Percentiles rank a stretch among this genome's conserved stretches.
These are phyloP conservation scores for Oryzaephilus surinamensis DNA, from an alignment of 1,140 invertebrate species.

Conservation along the genomic window DNA sequence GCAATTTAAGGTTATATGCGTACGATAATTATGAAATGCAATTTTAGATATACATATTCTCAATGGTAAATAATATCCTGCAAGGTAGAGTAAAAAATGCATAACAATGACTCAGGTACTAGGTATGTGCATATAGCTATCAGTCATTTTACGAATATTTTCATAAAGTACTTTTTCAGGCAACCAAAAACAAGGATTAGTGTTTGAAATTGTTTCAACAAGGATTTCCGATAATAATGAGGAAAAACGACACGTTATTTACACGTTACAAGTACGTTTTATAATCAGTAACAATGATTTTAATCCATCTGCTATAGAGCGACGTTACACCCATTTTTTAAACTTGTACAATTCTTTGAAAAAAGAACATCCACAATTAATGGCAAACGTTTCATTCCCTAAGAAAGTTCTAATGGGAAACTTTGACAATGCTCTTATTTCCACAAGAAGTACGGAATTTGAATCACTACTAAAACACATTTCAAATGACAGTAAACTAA, in stretches of 20 bases:
- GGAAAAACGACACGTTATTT: constrained; percentile 52
- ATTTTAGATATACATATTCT: too few species aligned
- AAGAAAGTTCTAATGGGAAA: constrained; percentile 65
- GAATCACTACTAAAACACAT: constrained; percentile 54
- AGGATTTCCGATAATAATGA: constrained; percentile 38
- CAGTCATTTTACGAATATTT: background rate
- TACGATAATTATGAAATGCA: too few species aligned
- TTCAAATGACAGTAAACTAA: constrained; percentile 44
- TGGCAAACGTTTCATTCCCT: constrained; percentile 54
- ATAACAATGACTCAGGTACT: constrained; percentile 20
- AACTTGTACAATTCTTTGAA: constrained; percentile 52
- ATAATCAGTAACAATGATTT: constrained; percentile 41
- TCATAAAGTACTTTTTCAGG: constrained; percentile 12
- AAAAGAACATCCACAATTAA: constrained; percentile 46
- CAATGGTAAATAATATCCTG: too few species aligned
- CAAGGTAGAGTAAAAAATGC: too few species aligned
- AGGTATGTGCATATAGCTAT: constrained; percentile 12
- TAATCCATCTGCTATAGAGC: constrained; percentile 52
- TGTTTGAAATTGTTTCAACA: constrained; percentile 41
- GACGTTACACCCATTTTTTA: constrained; percentile 67
- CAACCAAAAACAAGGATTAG: constrained; percentile 18
- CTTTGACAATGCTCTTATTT: constrained; percentile 61
- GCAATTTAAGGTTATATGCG: too few species aligned
- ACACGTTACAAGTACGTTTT: constrained; percentile 48
- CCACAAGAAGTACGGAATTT: constrained; percentile 57